Evolutionary conservation across 2,113 vertebrate species (phyloP).

Genomic region (Mustelus asterias): DNA sequence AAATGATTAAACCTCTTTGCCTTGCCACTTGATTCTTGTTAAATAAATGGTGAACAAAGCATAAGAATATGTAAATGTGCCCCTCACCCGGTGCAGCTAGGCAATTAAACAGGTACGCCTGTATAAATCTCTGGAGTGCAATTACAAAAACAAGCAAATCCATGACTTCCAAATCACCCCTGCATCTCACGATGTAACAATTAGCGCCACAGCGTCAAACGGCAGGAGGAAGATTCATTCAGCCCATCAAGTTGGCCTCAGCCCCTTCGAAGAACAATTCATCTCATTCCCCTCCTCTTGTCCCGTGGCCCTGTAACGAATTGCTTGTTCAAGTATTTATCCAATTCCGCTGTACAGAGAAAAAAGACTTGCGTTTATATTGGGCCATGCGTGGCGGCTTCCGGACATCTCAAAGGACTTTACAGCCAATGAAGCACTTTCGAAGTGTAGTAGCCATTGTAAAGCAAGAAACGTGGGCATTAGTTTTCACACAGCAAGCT

Average conservation of each 20-base stretch:
- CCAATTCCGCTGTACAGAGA: neutral
- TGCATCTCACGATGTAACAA: neutral
- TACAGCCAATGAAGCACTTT: no score
- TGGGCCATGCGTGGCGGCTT: no score
- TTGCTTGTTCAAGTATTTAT: neutral
- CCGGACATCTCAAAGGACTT: no score
- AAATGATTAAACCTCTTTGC: neutral
- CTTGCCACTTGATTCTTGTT: neutral
- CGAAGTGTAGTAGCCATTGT: no score
- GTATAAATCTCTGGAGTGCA: neutral
- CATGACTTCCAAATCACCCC: neutral
- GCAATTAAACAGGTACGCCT: neutral
- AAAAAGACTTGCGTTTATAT: neutral
- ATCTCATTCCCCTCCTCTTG: neutral
- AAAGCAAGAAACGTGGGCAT: no score
- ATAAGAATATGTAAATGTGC: neutral
- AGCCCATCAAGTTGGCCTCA: neutral
- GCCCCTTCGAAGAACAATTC: neutral
- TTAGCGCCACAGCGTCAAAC: neutral
- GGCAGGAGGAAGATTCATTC: neutral
- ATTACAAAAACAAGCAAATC: neutral
- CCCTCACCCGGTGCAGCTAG: neutral
- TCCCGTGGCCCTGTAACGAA: neutral
- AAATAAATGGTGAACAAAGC: neutral
- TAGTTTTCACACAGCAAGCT: no score